Evolutionary conservation across 1,140 invertebrate genomes (phyloP).

Genomic region (Mizuhopecten yessoensis): DNA sequence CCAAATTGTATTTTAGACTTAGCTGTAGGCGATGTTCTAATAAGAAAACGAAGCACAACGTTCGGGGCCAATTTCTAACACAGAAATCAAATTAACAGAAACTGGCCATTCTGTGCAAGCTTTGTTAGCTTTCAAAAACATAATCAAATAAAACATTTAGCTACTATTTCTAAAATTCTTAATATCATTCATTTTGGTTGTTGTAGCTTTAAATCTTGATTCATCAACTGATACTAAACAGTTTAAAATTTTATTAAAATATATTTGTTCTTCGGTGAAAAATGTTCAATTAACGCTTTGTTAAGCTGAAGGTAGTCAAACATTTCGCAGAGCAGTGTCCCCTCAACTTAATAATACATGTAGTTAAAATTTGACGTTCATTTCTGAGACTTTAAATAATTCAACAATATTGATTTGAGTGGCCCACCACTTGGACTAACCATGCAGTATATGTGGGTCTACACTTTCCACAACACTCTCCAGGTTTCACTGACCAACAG

Average conservation of each 20-base stretch:
- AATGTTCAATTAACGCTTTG: background rate
- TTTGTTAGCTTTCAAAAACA: background rate
- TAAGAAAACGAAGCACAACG: background rate
- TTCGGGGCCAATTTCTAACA: background rate
- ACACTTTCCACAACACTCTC: too few relatives aligned
- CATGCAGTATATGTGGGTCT: too few relatives aligned
- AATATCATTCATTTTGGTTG: background rate
- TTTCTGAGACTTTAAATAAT: background rate
- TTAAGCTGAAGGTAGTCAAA: background rate
- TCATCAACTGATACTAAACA: too few relatives aligned
- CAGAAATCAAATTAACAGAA: constrained; percentile 16
- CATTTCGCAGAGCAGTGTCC: background rate
- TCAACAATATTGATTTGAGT: background rate
- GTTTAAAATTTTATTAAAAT: background rate
- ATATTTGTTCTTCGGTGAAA: background rate
- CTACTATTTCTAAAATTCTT: background rate
- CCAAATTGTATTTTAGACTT: background rate
- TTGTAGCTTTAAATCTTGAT: background rate
- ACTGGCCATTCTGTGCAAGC: background rate
- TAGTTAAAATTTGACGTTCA: background rate
- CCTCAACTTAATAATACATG: background rate
- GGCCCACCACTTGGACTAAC: too few relatives aligned
- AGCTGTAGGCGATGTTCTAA: background rate
- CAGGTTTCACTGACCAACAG: too few relatives aligned
- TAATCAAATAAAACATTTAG: background rate